A percentile compares a stretch with the other conserved stretches of the same genome.
phyloP scores from a whole-genome alignment of 2,797 vertebrate genomes.

The Halcyon leucocephala region DNA sequence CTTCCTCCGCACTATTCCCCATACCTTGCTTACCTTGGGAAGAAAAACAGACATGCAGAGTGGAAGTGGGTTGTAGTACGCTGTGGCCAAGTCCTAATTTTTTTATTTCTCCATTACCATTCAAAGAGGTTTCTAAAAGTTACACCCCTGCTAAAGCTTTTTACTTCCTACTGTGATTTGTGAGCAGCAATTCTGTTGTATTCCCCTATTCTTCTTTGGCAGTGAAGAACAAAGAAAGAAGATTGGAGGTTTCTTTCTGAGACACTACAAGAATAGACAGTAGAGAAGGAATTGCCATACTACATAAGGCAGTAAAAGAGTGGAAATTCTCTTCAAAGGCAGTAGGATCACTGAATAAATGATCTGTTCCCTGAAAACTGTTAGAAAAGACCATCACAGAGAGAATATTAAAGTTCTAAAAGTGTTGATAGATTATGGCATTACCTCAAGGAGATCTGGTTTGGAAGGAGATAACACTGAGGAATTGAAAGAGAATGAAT shows the following conservation, averaged over 20 bases:
- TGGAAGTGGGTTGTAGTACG: neutral
- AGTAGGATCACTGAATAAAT: neutral
- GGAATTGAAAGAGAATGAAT: neutral
- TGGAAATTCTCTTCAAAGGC: neutral
- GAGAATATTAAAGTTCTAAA: slow-evolving; percentile 6
- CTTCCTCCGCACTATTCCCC: neutral
- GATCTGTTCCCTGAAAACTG: neutral
- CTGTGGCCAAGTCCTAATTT: neutral
- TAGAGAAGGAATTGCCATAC: neutral
- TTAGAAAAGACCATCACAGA: neutral
- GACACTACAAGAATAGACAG: neutral
- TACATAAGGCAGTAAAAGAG: neutral
- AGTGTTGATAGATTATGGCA: neutral
- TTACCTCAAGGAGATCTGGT: neutral
- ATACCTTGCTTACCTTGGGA: neutral
- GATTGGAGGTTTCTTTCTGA: neutral
- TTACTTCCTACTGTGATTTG: neutral
- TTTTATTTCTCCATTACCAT: neutral
- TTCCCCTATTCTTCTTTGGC: neutral
- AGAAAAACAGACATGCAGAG: neutral
- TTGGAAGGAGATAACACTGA: neutral
- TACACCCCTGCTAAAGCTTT: neutral
- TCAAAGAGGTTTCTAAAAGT: neutral
- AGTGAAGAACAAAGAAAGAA: neutral
- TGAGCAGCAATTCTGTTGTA: neutral